phyloP scores from a whole-genome alignment of 2,888 invertebrate genomes.

The Choristoneura rosaceana region DNA sequence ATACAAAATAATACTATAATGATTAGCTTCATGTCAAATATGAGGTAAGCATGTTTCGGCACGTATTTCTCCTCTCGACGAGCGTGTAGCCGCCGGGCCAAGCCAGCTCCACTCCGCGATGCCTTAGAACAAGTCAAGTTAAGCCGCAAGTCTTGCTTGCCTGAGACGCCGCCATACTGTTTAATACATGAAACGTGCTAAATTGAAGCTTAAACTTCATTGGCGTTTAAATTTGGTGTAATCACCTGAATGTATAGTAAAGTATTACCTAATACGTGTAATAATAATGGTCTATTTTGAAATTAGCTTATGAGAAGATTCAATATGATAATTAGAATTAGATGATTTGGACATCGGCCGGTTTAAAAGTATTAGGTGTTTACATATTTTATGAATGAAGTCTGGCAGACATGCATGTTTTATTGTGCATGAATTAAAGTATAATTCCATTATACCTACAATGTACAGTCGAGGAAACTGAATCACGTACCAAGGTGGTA shows the following conservation, averaged over 20 bases:
- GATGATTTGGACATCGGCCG: too few species aligned
- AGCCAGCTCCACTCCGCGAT: constrained; percentile 21
- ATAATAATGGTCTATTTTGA: neutral
- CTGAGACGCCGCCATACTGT: constrained; percentile 34
- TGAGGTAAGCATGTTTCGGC: constrained; percentile 18
- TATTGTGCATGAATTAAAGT: too few species aligned
- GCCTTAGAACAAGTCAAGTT: constrained; percentile 35
- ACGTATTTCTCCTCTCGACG: constrained; percentile 20
- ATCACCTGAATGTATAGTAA: neutral
- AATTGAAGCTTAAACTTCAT: constrained; percentile 33
- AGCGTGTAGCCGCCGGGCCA: constrained; percentile 3
- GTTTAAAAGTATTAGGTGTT: neutral
- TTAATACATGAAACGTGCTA: constrained; percentile 33
- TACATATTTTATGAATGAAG: neutral
- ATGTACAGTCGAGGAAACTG: too few species aligned
- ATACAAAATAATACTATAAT: constrained; percentile 1
- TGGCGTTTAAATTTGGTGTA: constrained; percentile 26
- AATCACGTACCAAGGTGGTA: too few species aligned
- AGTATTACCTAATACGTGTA: neutral
- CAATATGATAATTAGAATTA: too few species aligned
- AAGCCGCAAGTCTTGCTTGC: constrained; percentile 36
- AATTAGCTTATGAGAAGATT: too few species aligned
- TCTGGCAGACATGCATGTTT: too few species aligned
- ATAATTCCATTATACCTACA: too few species aligned
- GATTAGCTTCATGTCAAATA: constrained; percentile 31